Evolutionary conservation across 2,888 invertebrate genomes (phyloP).

Genomic region (Mayetiola destructor): DNA sequence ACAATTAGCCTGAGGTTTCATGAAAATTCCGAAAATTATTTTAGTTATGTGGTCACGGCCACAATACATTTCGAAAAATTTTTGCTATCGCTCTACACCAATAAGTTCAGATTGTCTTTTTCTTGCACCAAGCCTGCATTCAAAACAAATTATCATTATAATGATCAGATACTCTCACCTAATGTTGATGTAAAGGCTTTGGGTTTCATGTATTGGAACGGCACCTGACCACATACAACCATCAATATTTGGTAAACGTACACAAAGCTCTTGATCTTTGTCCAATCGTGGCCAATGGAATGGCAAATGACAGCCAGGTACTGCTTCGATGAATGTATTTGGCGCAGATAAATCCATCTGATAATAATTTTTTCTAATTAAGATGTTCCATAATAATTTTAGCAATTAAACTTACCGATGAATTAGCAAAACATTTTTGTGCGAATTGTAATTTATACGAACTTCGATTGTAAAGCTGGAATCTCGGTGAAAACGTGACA

Average conservation of each 20-base stretch:
- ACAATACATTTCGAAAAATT: too few species aligned
- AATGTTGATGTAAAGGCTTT: slow-evolving; percentile 78
- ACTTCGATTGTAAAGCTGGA: slow-evolving; percentile 83
- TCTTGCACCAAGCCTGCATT: not conserved
- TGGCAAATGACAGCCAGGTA: slow-evolving; percentile 78
- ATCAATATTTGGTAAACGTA: slow-evolving; percentile 54
- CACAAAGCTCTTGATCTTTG: slow-evolving; percentile 76
- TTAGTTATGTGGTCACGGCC: too few species aligned
- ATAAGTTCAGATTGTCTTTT: too few species aligned
- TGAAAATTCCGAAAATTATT: not conserved
- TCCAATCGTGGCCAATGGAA: slow-evolving; percentile 95
- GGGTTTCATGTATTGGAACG: slow-evolving; percentile 67
- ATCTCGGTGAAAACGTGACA: slow-evolving; percentile 83
- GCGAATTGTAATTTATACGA: slow-evolving; percentile 66
- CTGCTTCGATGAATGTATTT: slow-evolving; percentile 59
- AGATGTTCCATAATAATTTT: not conserved
- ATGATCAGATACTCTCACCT: slow-evolving; percentile 37
- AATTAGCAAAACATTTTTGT: slow-evolving; percentile 69
- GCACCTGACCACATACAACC: slow-evolving; percentile 84
- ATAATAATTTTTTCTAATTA: not conserved
- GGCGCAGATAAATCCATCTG: slow-evolving; percentile 53
- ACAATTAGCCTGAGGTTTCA: too few species aligned
- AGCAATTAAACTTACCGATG: slow-evolving; percentile 41
- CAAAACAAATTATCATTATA: slow-evolving; percentile 16
- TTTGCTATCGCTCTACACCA: too few species aligned